Evolutionary conservation across 1,140 invertebrate species (phyloP), one percentile per base, ranked within the genome.

Genomic region (Ctenoplectra terminalis): DNA sequence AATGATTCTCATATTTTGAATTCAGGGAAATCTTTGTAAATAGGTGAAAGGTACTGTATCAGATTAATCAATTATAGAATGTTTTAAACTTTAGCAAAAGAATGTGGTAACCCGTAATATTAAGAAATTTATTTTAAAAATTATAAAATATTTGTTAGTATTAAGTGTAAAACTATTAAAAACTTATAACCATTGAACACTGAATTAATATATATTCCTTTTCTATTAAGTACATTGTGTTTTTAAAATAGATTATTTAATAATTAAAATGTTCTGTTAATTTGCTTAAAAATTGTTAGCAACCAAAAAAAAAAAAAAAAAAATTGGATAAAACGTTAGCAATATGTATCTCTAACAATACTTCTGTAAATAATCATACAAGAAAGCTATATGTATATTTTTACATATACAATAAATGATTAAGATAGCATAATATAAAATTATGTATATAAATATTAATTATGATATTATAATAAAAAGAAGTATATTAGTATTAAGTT

Each of bases 71-170:
- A 15, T 64, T 40, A 26, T 66, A 29, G 17, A 43, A 20, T 26
- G 37, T 46, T 54, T 13, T 11, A 60, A 31, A 17, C 46, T 66
- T 29, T 66, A 66, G 0, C 8, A 20, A 17, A 17, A 66, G 9
- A 29, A 46, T 46, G 11, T 20, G 29, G 7, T 66, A 66, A 17
- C 23, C 40, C n/a, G 40, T 64, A 29, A 43, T 46, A 15, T 66
- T 66, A 46, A 26, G n/a, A 66, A 66, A 66, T 66, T 66, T 66
- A 66, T 43, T 66, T 46, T 29, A 20, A 5, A 43, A 64, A 40
- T 40, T 40, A 43, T 40, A 1, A 26, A 64, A 43, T 46, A 5
- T 66, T 66, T 20, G 40, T 46, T 66, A 20, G n/a, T 26, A 29
- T 66, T 7, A 1, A 46, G 26, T 66, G 17, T 40, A 46, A 46